Evolutionary conservation across 2,888 invertebrate genomes (phyloP).

Genomic region (Melieria picta): DNA sequence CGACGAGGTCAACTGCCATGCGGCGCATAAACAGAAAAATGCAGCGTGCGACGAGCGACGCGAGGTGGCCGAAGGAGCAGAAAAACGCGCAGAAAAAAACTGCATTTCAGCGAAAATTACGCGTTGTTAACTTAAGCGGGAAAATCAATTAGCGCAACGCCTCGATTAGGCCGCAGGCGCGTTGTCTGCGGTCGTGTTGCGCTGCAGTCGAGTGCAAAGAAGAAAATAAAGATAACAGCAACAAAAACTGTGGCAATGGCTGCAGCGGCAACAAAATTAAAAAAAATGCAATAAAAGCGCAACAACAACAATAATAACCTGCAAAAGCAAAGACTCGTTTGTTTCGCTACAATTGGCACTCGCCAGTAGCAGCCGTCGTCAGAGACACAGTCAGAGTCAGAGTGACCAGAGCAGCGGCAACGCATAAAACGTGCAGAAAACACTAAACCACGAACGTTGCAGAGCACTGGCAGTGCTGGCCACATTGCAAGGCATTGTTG

Average conservation of each 20-base stretch:
- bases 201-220: constrained; percentile 3
- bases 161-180: constrained; percentile 36
- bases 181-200: constrained; percentile 36
- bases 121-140: constrained; percentile 49
- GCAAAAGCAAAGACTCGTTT: neutral
- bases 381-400: neutral
- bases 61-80: neutral
- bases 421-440: too few species aligned
- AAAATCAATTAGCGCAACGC: constrained; percentile 53
- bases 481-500: constrained; percentile 11
- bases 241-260: neutral
- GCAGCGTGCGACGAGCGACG: neutral
- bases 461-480: too few species aligned
- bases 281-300: neutral
- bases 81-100: neutral
- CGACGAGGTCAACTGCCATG: constrained; percentile 29
- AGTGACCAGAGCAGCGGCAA: constrained; percentile 9
- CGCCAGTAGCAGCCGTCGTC: neutral
- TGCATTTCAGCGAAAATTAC: constrained; percentile 42
- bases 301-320: constrained; percentile 1
- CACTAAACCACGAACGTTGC: too few species aligned
- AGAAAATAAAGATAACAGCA: neutral
- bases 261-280: neutral
- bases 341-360: constrained; percentile 20
- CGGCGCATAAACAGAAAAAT: constrained; percentile 6